Conservation (phyloP, 2,888 invertebrate species). For the Trachelus tabidus region DNA sequence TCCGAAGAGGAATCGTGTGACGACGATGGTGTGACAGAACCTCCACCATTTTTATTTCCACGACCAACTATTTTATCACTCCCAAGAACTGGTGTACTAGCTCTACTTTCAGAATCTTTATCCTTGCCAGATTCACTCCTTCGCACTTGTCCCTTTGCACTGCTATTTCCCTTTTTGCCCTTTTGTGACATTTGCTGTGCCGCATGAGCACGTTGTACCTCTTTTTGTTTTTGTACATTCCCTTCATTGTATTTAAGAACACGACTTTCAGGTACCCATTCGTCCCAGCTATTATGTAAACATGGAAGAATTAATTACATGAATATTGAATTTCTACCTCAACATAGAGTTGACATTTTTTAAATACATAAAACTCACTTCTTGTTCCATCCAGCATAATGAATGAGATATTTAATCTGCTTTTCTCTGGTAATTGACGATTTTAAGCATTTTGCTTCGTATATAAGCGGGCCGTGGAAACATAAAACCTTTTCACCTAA, state of each 20-base stretch:
- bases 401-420: constrained; percentile 88
- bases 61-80: constrained; percentile 40
- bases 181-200: constrained; percentile 71
- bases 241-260: constrained; percentile 91
- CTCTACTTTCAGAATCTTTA: constrained; percentile 71
- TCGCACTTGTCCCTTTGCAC: constrained; percentile 37
- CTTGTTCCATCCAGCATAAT: constrained; percentile 97
- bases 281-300: constrained; percentile 79
- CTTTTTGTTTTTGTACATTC: constrained; percentile 88
- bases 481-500: constrained; percentile 88
- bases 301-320: constrained; percentile 13
- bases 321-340: neutral
- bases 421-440: constrained; percentile 84
- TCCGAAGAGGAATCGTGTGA: constrained; percentile 53
- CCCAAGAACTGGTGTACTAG: constrained; percentile 72
- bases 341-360: neutral
- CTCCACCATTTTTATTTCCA: constrained; percentile 40
- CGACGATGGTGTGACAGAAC: constrained; percentile 51
- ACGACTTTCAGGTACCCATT: constrained; percentile 92
- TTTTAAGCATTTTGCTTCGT: constrained; percentile 94
- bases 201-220: constrained; percentile 84
- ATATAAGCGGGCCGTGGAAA: constrained; percentile 93
- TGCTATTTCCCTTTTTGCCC: constrained; percentile 39
- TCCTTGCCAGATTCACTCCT: constrained; percentile 41
- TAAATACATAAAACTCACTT: constrained; percentile 72